These are phyloP conservation scores for Chascanopsetta lugubris DNA, from an alignment of 2,113 vertebrate species.

Conservation along the genomic window DNA sequence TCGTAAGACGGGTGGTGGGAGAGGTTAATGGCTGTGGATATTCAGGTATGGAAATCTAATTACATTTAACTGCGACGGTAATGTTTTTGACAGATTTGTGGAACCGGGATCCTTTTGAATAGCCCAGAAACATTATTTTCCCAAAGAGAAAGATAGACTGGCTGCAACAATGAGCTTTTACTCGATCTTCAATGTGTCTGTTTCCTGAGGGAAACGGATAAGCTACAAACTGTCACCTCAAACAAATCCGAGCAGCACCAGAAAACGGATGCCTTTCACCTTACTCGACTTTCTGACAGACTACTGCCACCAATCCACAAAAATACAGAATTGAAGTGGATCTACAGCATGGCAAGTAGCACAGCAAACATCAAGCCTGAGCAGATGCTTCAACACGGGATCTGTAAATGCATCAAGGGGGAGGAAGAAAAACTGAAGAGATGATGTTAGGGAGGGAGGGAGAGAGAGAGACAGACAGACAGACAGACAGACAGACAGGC, in stretches of 20 bases:
- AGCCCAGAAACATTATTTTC: too few species aligned
- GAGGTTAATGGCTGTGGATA: background rate
- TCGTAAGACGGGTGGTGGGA: background rate
- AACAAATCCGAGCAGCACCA: slow-evolving; percentile 1
- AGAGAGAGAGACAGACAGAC: too few species aligned
- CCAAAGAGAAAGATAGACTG: too few species aligned
- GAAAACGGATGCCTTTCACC: slow-evolving; percentile 10
- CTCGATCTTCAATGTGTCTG: too few species aligned
- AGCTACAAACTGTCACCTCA: background rate
- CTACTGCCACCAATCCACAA: background rate
- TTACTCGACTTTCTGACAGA: slow-evolving; percentile 20
- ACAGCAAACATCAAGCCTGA: slow-evolving; percentile 14
- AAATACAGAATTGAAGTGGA: slow-evolving; percentile 30
- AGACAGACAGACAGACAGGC: too few species aligned
- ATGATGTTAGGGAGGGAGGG: background rate
- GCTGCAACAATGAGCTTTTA: too few species aligned
- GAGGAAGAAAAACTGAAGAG: background rate
- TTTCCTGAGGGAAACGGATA: slow-evolving; percentile 7
- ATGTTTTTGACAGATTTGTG: background rate
- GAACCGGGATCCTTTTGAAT: background rate
- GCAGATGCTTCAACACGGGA: slow-evolving; percentile 19
- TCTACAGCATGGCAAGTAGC: slow-evolving; percentile 17
- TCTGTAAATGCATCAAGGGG: background rate
- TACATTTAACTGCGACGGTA: background rate
- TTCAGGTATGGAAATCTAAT: background rate